phyloP scores from a whole-genome alignment of 1,140 invertebrate species.

The Cotesia typhae region DNA sequence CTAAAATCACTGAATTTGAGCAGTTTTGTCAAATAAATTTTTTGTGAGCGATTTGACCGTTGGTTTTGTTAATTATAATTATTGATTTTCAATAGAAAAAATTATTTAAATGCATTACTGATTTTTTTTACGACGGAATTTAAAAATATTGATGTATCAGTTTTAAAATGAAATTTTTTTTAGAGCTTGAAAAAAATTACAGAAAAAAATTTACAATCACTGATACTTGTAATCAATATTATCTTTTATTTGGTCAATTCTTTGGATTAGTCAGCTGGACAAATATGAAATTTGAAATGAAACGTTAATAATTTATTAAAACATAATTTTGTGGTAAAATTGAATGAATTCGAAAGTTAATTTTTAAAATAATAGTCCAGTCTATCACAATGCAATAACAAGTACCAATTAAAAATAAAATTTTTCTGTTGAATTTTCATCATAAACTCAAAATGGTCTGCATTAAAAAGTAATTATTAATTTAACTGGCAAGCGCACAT shows the following conservation, averaged over 20 bases:
- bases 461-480: not conserved
- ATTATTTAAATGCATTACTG: too few species aligned
- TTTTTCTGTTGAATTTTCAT: not conserved
- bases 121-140: too few species aligned
- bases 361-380: slow-evolving; percentile 53
- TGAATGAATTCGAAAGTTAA: slow-evolving; percentile 8
- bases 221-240: slow-evolving; percentile 29
- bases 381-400: slow-evolving; percentile 65
- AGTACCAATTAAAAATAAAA: slow-evolving; percentile 46
- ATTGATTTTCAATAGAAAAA: too few species aligned
- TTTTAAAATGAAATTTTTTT: not conserved
- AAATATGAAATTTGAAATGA: slow-evolving; percentile 41
- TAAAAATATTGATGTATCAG: too few species aligned
- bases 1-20: too few species aligned
- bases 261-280: slow-evolving; percentile 68
- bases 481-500: not conserved
- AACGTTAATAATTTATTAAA: slow-evolving; percentile 42
- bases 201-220: slow-evolving; percentile 28
- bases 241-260: slow-evolving; percentile 65
- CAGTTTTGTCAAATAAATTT: too few species aligned
- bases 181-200: not conserved
- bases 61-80: too few species aligned
- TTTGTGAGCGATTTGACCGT: too few species aligned
- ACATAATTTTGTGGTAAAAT: slow-evolving; percentile 12
- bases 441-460: too few species aligned